Conservation (phyloP, 2,113 vertebrate genomes). For the Malurus melanocephalus region DNA sequence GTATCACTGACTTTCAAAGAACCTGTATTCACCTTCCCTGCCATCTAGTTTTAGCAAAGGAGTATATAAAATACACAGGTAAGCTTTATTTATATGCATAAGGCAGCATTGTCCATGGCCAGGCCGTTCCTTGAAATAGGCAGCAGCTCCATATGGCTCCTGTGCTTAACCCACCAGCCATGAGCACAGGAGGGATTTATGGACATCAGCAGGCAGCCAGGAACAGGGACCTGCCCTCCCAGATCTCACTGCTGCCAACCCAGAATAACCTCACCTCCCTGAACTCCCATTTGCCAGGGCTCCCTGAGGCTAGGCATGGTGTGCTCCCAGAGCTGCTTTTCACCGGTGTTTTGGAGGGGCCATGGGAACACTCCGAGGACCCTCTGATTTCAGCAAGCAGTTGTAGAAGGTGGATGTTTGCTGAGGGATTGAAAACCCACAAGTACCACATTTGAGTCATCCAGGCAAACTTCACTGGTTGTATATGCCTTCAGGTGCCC, state of each 20-base stretch:
- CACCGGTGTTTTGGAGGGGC: background rate
- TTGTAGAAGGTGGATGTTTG: background rate
- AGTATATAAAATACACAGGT: background rate
- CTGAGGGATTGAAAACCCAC: background rate
- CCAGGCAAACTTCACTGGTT: background rate
- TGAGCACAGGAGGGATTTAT: background rate
- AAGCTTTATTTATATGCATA: background rate
- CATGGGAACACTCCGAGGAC: fast-evolving
- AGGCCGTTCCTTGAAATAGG: background rate
- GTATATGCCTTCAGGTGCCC: background rate
- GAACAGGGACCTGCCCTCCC: background rate
- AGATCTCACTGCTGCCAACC: background rate
- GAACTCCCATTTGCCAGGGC: background rate
- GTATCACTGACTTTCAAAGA: background rate
- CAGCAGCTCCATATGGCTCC: background rate
- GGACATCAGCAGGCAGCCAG: background rate
- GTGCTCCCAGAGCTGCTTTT: fast-evolving
- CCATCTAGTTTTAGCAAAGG: background rate
- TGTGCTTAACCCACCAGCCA: background rate
- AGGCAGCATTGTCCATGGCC: background rate
- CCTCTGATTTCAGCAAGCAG: background rate
- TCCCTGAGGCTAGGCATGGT: background rate
- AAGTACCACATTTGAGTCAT: background rate
- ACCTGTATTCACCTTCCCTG: background rate
- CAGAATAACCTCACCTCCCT: background rate